phyloP scores from a whole-genome alignment of 2,888 invertebrate species.

The Agrotis segetum region DNA sequence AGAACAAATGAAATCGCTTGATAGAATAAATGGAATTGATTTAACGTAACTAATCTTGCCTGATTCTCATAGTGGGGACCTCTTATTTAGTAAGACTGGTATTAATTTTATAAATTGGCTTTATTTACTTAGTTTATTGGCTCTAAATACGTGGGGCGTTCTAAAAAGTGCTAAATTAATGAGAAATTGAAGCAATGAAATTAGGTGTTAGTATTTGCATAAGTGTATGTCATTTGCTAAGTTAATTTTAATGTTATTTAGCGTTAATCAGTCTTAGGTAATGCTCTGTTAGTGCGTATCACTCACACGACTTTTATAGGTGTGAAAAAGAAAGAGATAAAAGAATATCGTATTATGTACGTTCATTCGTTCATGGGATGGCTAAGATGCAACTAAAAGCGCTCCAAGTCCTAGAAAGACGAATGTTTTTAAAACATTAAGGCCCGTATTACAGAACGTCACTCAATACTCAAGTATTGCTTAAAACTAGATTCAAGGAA shows the following conservation, averaged over 20 bases:
- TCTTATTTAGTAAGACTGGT: slow-evolving; percentile 75
- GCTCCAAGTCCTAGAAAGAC: neutral
- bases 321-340: neutral
- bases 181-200: slow-evolving; percentile 80
- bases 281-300: slow-evolving; percentile 35
- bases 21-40: slow-evolving; percentile 47
- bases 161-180: slow-evolving; percentile 73
- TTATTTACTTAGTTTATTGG: slow-evolving; percentile 72
- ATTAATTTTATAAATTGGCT: slow-evolving; percentile 72
- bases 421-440: slow-evolving; percentile 21
- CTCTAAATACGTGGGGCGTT: slow-evolving; percentile 56
- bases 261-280: slow-evolving; percentile 53
- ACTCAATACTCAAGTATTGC: too few relatives aligned
- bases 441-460: too few relatives aligned
- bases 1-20: slow-evolving; percentile 24
- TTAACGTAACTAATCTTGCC: slow-evolving; percentile 62
- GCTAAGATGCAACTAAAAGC: neutral
- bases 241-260: slow-evolving; percentile 63
- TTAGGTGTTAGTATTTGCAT: slow-evolving; percentile 72
- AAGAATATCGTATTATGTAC: neutral
- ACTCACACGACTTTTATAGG: slow-evolving; percentile 18
- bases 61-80: slow-evolving; percentile 62
- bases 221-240: slow-evolving; percentile 67
- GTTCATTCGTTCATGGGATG: neutral
- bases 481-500: too few relatives aligned